Conservation (phyloP, 2,113 vertebrate species). For the Lepus europaeus region DNA sequence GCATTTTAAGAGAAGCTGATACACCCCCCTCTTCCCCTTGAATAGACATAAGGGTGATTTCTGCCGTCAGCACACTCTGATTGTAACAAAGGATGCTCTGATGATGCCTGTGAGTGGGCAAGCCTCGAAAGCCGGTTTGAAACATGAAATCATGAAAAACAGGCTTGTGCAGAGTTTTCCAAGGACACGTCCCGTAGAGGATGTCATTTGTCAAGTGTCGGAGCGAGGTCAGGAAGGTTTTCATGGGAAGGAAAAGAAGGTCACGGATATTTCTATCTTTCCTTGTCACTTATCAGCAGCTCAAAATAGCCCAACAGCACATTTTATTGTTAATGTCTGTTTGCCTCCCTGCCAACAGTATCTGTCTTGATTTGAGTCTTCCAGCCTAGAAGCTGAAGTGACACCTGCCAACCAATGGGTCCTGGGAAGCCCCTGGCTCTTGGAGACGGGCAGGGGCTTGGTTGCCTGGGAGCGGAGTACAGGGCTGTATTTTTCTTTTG, state of each 20-base stretch:
- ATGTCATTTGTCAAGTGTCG: not conserved
- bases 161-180: not conserved
- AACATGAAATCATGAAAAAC: not conserved
- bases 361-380: not conserved
- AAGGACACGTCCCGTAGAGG: not conserved
- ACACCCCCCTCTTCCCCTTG: not conserved
- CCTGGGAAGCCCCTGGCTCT: not conserved
- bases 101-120: not conserved
- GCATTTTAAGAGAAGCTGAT: slow-evolving; percentile 2
- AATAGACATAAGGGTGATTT: not conserved
- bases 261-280: not conserved
- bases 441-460: not conserved
- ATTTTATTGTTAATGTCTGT: not conserved
- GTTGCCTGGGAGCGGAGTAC: not conserved
- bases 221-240: slow-evolving; percentile 15
- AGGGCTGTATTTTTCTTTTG: no score
- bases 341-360: not conserved
- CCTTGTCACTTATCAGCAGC: not conserved
- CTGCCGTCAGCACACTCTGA: not conserved
- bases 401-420: not conserved
- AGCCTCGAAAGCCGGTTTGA: slow-evolving; percentile 8
- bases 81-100: slow-evolving; percentile 20
- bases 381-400: slow-evolving; percentile 45
- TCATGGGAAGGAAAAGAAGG: not conserved
- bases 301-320: not conserved